phyloP scores from a whole-genome alignment of 2,888 invertebrate genomes.

The Mesopsocus fuscifrons region DNA sequence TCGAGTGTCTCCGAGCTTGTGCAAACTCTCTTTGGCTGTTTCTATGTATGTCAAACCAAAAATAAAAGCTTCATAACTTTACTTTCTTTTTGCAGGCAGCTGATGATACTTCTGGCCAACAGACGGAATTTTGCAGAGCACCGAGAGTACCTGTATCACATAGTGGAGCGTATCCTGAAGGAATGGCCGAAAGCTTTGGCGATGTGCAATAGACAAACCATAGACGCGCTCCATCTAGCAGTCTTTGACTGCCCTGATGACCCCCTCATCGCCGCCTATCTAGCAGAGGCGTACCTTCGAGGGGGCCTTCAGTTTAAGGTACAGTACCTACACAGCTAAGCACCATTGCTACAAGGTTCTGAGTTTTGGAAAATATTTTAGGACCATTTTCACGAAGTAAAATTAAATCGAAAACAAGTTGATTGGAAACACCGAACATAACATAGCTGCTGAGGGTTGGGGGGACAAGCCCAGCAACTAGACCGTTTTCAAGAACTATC shows the following conservation, averaged over 20 bases:
- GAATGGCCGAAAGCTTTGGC: neutral
- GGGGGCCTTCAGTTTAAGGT: neutral
- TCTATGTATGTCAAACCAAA: too few relatives aligned
- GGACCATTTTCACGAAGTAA: too few relatives aligned
- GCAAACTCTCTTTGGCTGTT: too few relatives aligned
- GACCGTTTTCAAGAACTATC: too few relatives aligned
- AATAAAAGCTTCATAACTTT: too few relatives aligned
- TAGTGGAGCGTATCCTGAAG: conserved; percentile 5
- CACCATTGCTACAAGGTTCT: neutral
- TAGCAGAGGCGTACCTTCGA: neutral
- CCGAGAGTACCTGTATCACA: conserved; percentile 3
- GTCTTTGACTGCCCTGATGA: neutral
- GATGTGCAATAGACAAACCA: neutral
- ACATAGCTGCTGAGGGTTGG: too few relatives aligned
- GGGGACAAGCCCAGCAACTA: too few relatives aligned
- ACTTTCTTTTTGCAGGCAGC: conserved; percentile 1
- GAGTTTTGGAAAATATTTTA: too few relatives aligned
- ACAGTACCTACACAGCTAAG: neutral
- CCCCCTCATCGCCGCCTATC: conserved; percentile 1
- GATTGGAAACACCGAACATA: too few relatives aligned
- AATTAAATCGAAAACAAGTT: too few relatives aligned
- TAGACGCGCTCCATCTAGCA: conserved; percentile 4
- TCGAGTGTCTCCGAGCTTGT: too few relatives aligned
- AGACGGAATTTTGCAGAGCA: neutral
- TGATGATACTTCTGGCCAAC: conserved; percentile 5